These are phyloP conservation scores for Peromyscus melanophrys DNA, from an alignment of 2,797 vertebrate genomes.

Conservation along the genomic window DNA sequence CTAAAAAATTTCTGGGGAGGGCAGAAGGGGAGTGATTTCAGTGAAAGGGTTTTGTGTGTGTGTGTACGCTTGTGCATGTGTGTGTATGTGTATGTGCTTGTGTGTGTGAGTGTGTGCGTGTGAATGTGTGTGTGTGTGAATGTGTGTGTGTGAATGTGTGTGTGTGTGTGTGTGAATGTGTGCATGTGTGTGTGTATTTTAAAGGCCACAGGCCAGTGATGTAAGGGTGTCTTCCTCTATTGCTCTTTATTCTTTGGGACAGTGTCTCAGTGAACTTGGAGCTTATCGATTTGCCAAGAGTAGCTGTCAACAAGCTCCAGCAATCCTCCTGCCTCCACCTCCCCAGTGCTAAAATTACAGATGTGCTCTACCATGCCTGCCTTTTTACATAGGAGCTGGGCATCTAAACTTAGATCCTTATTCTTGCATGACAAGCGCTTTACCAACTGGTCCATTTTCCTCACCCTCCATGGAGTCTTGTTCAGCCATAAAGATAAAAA, in stretches of 20 bases:
- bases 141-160: neutral
- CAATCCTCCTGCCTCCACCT: neutral
- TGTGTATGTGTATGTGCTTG: neutral
- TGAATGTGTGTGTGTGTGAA: neutral
- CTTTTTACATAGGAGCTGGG: neutral
- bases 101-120: neutral
- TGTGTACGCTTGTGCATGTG: neutral
- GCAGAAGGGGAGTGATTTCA: slow-evolving; percentile 46
- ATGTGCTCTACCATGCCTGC: neutral
- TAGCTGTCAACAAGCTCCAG: neutral
- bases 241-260: neutral
- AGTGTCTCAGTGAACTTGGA: neutral
- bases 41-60: neutral
- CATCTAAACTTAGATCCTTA: neutral
- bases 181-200: neutral
- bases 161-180: neutral
- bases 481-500: neutral
- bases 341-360: slow-evolving; percentile 7
- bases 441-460: neutral
- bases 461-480: neutral
- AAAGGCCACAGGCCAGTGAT: neutral
- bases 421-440: neutral
- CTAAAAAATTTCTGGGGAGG: slow-evolving; percentile 26
- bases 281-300: neutral
- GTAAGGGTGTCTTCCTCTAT: neutral